phyloP scores from a whole-genome alignment of 1,140 invertebrate genomes.

The Drosophila lacertosa region DNA sequence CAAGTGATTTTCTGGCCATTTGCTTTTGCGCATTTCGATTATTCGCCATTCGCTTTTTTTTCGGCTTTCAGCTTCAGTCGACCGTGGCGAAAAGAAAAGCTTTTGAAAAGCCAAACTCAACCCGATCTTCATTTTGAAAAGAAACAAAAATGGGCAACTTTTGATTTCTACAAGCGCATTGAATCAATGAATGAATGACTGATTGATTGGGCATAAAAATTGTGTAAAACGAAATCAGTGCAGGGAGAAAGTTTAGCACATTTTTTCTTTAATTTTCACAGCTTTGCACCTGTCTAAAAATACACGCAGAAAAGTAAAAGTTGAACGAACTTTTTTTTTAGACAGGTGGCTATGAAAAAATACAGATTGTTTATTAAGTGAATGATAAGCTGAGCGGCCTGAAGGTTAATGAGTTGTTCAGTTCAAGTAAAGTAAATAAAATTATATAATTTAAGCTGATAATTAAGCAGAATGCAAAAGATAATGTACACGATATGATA shows the following conservation, averaged over 20 bases:
- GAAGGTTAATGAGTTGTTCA: slow-evolving; percentile 20
- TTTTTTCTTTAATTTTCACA: slow-evolving; percentile 22
- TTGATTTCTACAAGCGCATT: slow-evolving; percentile 40
- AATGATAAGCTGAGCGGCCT: background rate
- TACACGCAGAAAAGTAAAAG: slow-evolving; percentile 6
- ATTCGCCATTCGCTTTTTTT: slow-evolving; percentile 17
- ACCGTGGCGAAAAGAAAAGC: slow-evolving; percentile 49
- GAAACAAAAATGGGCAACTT: slow-evolving; percentile 28
- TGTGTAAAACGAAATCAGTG: slow-evolving; percentile 37
- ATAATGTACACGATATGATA: background rate
- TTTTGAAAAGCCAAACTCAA: slow-evolving; percentile 14
- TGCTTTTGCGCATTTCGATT: slow-evolving; percentile 21
- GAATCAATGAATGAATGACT: slow-evolving; percentile 16
- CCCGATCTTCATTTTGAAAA: slow-evolving; percentile 10
- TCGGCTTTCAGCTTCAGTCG: slow-evolving; percentile 40
- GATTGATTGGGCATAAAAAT: slow-evolving; percentile 19
- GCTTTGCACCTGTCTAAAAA: slow-evolving; percentile 32
- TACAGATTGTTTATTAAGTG: slow-evolving; percentile 11
- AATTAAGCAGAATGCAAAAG: background rate
- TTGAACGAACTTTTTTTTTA: slow-evolving; percentile 34
- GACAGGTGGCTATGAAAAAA: slow-evolving; percentile 9
- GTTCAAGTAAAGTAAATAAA: background rate
- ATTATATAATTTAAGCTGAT: background rate
- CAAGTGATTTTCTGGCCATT: slow-evolving; percentile 38
- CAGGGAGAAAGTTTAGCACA: slow-evolving; percentile 44